Evolutionary conservation across 2,113 vertebrate species (phyloP), one percentile per base, ranked within the genome.

Genomic region (Bos javanicus): DNA sequence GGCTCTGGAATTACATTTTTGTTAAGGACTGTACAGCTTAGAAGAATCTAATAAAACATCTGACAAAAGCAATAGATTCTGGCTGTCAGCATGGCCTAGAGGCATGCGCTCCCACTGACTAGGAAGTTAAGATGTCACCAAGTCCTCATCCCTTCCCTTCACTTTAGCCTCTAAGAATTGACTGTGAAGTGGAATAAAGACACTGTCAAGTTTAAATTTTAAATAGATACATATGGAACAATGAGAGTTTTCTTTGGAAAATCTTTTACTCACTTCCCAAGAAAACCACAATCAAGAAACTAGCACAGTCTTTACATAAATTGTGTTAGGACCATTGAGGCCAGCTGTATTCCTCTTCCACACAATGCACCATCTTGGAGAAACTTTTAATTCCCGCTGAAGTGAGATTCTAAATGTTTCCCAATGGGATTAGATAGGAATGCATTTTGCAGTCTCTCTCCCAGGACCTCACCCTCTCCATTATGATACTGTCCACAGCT

Each of bases 21-120:
- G 92, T 92, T 94, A 97, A 94, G 57, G 30, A n/a, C 91, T 80
- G 57, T 50, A 76, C 82, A 97, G 83, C 85, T 95, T 95, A 87
- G 95, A 89, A 96, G 78, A 94, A 95, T 95, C 95, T 96, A 97
- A 93, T 93, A 97, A 96, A 94, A 95, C 50, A 96, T 93, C 87
- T 97, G 95, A 97, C 91, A 96, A 95, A 91, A 97, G 78, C 86
- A 95, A 88, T 97, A 92, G 93, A 95, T 93, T 96, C 83, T 2
- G 25, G 62, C 96, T 97, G 96, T 97, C 93, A 97, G 91, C 62
- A 1, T 76, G 92, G 97, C 97, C 96, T 25, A 3, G 39, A 91
- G 98, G 91, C 90, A 78, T 91, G 86, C 13, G 21, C 83, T 94
- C 62, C 90, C 88, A 57, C 59, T 67, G 86, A 90, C 76, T 39